phyloP scores from a whole-genome alignment of 2,797 vertebrate species.

The Valencia hispanica region DNA sequence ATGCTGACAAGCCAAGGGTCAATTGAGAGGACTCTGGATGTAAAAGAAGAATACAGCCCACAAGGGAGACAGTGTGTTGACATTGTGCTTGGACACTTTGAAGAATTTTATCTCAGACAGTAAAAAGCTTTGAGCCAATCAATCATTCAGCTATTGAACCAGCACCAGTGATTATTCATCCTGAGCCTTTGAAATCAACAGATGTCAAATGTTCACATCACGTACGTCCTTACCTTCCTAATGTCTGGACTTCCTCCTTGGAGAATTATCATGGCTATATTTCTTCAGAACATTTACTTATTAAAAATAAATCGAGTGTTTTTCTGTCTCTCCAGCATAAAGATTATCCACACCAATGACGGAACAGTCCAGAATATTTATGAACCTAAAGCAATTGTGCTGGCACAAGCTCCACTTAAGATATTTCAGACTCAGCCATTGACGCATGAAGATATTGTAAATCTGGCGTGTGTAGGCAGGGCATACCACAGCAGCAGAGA shows the following conservation, averaged over 20 bases:
- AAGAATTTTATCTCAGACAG: constrained; percentile 78
- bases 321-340: constrained; percentile 25
- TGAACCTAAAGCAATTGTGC: constrained; percentile 51
- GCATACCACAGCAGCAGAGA: constrained; percentile 20
- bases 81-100: constrained; percentile 72
- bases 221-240: constrained; percentile 17
- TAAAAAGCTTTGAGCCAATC: constrained; percentile 63
- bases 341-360: constrained; percentile 14
- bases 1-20: constrained; percentile 62
- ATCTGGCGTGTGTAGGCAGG: constrained; percentile 46
- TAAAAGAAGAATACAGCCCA: constrained; percentile 57
- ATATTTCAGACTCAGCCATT: constrained; percentile 55
- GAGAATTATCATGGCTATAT: constrained; percentile 31
- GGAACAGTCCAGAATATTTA: constrained; percentile 54
- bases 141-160: constrained; percentile 77
- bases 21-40: constrained; percentile 58
- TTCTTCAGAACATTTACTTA: constrained; percentile 45
- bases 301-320: constrained; percentile 34
- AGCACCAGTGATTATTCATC: constrained; percentile 72
- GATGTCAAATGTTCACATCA: constrained; percentile 44
- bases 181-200: constrained; percentile 64
- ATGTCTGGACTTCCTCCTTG: constrained; percentile 31
- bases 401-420: constrained; percentile 39
- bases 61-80: constrained; percentile 71
- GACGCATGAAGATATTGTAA: constrained; percentile 51